Percentiles rank a stretch among this genome's conserved stretches.
Evolutionary conservation across 2,113 vertebrate genomes (phyloP).

Genomic region (Nestor notabilis): DNA sequence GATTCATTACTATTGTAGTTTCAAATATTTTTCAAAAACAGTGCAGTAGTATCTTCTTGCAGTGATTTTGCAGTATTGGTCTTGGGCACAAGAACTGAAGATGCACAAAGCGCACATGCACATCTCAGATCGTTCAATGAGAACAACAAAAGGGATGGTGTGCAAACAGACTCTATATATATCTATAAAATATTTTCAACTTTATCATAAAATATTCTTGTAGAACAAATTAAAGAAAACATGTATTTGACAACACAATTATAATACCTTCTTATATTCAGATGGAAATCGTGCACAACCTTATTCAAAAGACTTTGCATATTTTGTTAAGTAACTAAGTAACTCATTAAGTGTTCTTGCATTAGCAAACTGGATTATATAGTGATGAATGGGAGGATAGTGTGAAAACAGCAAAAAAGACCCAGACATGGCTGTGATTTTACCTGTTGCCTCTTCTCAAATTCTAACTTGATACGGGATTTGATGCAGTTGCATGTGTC

Average conservation of each 20-base stretch:
- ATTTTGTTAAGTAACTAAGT: neutral
- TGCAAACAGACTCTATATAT: neutral
- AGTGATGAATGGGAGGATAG: neutral
- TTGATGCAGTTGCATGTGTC: slow-evolving; percentile 99
- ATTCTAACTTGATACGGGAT: slow-evolving; percentile 96
- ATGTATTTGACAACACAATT: neutral
- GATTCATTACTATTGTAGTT: neutral
- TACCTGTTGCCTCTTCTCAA: slow-evolving; percentile 98
- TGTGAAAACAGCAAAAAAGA: neutral
- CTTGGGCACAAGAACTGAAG: neutral
- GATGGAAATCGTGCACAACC: neutral
- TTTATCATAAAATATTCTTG: neutral
- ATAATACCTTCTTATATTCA: neutral
- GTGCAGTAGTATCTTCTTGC: neutral
- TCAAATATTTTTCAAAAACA: slow-evolving; percentile 2
- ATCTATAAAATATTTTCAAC: neutral
- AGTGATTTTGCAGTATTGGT: neutral
- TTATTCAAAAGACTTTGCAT: neutral
- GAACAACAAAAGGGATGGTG: neutral
- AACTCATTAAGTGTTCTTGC: neutral
- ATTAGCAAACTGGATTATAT: neutral
- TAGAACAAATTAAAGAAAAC: neutral
- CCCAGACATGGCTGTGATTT: neutral
- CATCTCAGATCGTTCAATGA: neutral
- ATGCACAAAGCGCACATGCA: neutral